Conservation (phyloP, 2,888 invertebrate genomes). For the Bimastos eiseni region DNA sequence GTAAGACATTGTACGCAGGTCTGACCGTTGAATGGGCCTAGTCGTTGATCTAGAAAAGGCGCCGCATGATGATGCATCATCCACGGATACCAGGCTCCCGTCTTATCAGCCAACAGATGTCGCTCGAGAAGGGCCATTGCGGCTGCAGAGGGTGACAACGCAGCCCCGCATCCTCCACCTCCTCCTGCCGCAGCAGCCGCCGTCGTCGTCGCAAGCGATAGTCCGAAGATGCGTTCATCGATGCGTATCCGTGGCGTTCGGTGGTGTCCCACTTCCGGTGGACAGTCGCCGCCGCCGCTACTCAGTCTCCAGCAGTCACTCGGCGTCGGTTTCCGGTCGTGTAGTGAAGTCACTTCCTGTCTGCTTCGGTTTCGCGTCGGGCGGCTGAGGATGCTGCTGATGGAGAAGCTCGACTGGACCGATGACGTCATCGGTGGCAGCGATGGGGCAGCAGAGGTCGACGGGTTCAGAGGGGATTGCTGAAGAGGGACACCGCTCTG, state of each 20-base stretch:
- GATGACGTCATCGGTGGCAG: not conserved
- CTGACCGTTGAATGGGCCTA: not conserved
- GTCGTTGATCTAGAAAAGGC: constrained; percentile 22
- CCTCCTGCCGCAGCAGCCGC: too few relatives aligned
- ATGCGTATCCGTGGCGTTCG: constrained; percentile 25
- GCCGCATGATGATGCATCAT: constrained; percentile 31
- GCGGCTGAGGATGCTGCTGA: constrained; percentile 42
- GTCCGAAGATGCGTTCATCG: constrained; percentile 13
- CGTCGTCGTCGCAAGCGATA: not conserved
- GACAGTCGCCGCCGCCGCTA: not conserved
- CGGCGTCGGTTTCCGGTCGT: not conserved
- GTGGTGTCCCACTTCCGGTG: not conserved
- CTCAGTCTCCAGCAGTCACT: not conserved
- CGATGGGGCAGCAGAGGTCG: not conserved
- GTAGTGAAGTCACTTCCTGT: not conserved
- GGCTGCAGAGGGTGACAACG: constrained; percentile 26
- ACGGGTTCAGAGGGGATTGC: not conserved
- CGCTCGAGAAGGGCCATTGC: constrained; percentile 39
- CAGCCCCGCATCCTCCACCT: constrained; percentile 28
- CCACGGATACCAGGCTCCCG: constrained; percentile 41
- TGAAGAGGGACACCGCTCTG: not conserved
- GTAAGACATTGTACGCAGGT: too few relatives aligned
- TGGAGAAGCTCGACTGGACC: constrained; percentile 38
- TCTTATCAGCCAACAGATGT: constrained; percentile 36
- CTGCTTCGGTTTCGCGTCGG: constrained; percentile 25